phyloP scores from a whole-genome alignment of 1,140 invertebrate species.

The Anastrepha ludens region DNA sequence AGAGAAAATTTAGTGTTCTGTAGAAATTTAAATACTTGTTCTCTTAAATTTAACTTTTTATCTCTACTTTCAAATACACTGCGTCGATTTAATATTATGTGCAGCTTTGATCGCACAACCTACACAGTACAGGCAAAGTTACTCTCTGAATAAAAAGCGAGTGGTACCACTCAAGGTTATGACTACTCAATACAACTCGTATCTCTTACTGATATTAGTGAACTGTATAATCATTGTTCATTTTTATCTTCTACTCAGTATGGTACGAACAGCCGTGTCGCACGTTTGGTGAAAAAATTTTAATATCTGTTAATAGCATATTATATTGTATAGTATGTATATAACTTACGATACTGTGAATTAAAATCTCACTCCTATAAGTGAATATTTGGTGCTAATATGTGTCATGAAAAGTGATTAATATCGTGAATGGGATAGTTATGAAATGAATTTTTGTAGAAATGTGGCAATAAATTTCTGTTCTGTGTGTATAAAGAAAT shows the following conservation, averaged over 20 bases:
- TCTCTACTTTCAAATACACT: not conserved
- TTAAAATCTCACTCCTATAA: constrained; percentile 6
- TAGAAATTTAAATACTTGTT: not conserved
- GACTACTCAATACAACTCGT: not conserved
- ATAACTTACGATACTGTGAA: not conserved
- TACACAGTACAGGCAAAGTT: not conserved
- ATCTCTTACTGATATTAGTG: constrained; percentile 18
- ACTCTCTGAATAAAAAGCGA: constrained; percentile 16
- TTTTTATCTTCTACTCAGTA: constrained; percentile 44
- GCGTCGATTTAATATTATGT: not conserved
- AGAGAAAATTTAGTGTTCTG: no score
- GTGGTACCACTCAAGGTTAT: constrained; percentile 26
- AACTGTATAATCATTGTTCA: constrained; percentile 37
- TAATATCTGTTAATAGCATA: not conserved
- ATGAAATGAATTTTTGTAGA: not conserved
- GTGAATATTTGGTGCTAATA: constrained; percentile 14
- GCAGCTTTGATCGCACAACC: not conserved
- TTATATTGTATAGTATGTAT: not conserved
- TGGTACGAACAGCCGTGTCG: constrained; percentile 29
- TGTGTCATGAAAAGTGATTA: not conserved
- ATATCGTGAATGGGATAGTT: not conserved
- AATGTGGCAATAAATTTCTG: not conserved
- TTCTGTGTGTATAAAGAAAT: not conserved
- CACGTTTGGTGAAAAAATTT: constrained; percentile 31
- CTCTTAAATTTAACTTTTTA: not conserved